Base-by-base conservation (phyloP, 2,113 vertebrate genomes). In the Reinhardtius hippoglossoides region DNA sequence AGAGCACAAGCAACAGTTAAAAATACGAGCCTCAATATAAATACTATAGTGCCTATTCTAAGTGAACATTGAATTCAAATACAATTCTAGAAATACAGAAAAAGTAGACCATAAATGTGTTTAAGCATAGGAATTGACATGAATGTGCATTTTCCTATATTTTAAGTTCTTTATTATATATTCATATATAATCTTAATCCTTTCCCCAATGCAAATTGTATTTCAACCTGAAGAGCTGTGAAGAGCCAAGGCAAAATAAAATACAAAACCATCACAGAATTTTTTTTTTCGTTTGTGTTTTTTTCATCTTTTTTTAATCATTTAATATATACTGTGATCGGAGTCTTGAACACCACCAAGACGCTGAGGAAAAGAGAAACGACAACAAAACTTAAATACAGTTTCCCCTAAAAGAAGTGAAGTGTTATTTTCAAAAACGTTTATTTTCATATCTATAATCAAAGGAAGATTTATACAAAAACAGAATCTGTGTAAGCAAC, bases 1-100 rank as follows among this genome's bases (percentile, higher is more conserved):
- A 98, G 96, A 98, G 96, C 98, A 99, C 97, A 97, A 99, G 97
- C 97, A 98, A 99, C 97, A 99, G 96, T 98, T 97, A 98, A 99
- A 99, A 99, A 98, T 99, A 99, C 97, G 97, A 99, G 97, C 97
- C 97, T 99, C 97, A 97, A 99, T 99, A 99, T 99, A 99, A 99
- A 99, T 99, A 99, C 97, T 99, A 99, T 99, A 97, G 96, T 97
- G 96, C 96, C 97, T 99, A 99, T 96, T 97, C 97, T 98, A 98
- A 96, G 96, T 98, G 97, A 99, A 99, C 98, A 99, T 97, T 97
- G 97, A 98, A 98, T 98, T 98, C 97, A 98, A 99, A 99, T 98
- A 99, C 97, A 97, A 96, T 98, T 97, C 97, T 99, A 99, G 97
- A 99, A 98, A 98, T 99, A 99, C 97, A 98, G 97, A 98, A 98